Evolutionary conservation across 2,888 invertebrate genomes (phyloP).

Genomic region (Tanaodytes sp.): DNA sequence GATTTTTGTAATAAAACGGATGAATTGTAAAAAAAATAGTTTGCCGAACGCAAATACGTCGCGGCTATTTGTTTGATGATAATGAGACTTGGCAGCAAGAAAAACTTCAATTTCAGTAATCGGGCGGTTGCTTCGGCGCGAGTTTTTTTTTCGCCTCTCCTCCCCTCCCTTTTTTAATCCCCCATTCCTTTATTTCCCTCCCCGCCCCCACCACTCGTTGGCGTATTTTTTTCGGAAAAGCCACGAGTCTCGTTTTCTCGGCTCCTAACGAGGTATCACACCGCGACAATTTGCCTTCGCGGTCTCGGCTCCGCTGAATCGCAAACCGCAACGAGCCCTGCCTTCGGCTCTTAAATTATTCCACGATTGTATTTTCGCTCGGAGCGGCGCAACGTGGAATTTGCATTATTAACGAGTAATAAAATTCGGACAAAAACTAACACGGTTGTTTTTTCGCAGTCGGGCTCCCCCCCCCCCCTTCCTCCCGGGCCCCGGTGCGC

Average conservation of each 20-base stretch:
- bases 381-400: slow-evolving; percentile 13
- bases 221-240: slow-evolving; percentile 41
- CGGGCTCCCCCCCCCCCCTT: too few relatives aligned
- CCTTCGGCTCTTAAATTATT: slow-evolving; percentile 46
- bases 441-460: slow-evolving; percentile 1
- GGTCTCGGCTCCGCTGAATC: slow-evolving; percentile 58
- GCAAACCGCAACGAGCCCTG: slow-evolving; percentile 58
- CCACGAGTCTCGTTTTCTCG: slow-evolving; percentile 54
- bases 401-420: slow-evolving; percentile 23
- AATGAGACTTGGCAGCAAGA: too few relatives aligned
- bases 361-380: slow-evolving; percentile 36
- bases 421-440: slow-evolving; percentile 24
- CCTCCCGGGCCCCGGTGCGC: too few relatives aligned
- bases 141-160: too few relatives aligned
- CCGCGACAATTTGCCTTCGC: slow-evolving; percentile 60
- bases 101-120: too few relatives aligned
- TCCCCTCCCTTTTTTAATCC: too few relatives aligned
- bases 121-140: too few relatives aligned
- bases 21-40: too few relatives aligned
- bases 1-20: too few relatives aligned
- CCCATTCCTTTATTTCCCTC: too few relatives aligned
- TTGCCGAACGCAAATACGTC: too few relatives aligned
- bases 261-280: slow-evolving; percentile 60
- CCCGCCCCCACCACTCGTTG: not conserved
- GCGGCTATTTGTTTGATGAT: too few relatives aligned